phyloP scores from a whole-genome alignment of 2,113 vertebrate genomes.

The Romanogobio albipinnatus region DNA sequence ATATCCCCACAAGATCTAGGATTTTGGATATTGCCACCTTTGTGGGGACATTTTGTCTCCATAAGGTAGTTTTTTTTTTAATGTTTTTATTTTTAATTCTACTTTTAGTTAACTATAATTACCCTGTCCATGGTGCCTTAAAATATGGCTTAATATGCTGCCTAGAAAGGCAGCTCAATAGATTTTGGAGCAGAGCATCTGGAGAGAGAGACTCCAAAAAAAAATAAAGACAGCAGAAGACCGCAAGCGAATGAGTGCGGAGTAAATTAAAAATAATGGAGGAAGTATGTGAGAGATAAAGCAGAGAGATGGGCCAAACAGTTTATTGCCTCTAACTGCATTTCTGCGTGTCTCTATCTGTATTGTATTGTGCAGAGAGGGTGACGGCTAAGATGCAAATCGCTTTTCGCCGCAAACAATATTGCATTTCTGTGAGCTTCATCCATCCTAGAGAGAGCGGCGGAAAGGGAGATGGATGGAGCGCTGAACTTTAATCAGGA shows the following conservation, averaged over 20 bases:
- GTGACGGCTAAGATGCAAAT: slow-evolving; percentile 67
- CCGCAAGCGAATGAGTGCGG: slow-evolving; percentile 5
- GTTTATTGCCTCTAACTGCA: slow-evolving; percentile 58
- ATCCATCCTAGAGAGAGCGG: slow-evolving; percentile 57
- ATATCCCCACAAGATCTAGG: no score
- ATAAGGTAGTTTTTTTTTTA: no score
- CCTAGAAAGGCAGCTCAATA: not conserved
- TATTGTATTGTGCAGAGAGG: slow-evolving; percentile 38
- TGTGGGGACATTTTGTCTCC: no score
- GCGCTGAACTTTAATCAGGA: slow-evolving; percentile 81
- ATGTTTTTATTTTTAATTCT: not conserved
- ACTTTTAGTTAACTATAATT: not conserved
- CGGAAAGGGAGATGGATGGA: slow-evolving; percentile 77
- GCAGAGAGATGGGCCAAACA: slow-evolving; percentile 49
- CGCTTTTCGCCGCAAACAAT: slow-evolving; percentile 56
- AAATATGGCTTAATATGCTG: not conserved
- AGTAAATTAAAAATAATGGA: slow-evolving; percentile 41
- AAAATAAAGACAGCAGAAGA: slow-evolving; percentile 47
- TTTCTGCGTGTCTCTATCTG: slow-evolving; percentile 44
- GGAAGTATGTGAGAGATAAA: slow-evolving; percentile 48
- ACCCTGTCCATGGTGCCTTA: no score
- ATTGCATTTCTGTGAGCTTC: slow-evolving; percentile 53
- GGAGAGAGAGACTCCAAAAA: slow-evolving; percentile 48
- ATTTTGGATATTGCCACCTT: no score
- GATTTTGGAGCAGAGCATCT: not conserved